Base-by-base conservation (phyloP, 1,140 invertebrate genomes). In the Aphaenogaster floridana region DNA sequence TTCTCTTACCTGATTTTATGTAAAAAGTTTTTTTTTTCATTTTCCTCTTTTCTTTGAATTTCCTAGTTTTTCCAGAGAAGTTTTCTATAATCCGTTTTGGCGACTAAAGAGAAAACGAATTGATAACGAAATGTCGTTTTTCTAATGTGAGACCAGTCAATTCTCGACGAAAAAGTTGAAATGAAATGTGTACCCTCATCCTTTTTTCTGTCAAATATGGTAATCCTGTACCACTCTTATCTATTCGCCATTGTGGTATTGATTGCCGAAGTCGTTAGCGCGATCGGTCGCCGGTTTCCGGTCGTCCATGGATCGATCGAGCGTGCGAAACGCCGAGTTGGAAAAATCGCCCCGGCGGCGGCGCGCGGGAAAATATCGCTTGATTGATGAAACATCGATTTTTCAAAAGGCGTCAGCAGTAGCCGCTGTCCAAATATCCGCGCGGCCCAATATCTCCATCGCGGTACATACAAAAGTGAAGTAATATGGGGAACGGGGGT, bases 361-460 rank as follows among this genome's bases (percentile, higher is more conserved):
- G 28, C 68, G 21, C 64, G 79, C 50, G 50, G 34, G n/a, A 45
- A 84, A 74, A 84, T 84, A 84, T 74, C 80, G 80, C n/a, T 84
- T 84, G 80, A 84, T 84, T 84, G 80, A 84, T 84, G 80, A 84
- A 74, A 76, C 80, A 84, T 74, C 69, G 80, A 84, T 84, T 84
- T 84, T 84, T 76, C 80, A 84, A 84, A 83, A 76, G 80, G 80
- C 80, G 68, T 72, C 80, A 69, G 42, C 9, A 42, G 17, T 61
- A 74, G 80, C 68, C 52, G 39, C 64, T 52, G 52, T 76, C 69
- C 42, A 74, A 84, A 84, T 84, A 74, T 61, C 63, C 64, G 54
- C 54, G 68, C 57, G 15, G 34, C 42, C 77, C 80, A 84, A 84
- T 84, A 84, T 76, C 80, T 63, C 54, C 28, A 74, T 83, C 59